Conservation (phyloP, 2,797 vertebrate genomes). For the Anguilla megastoma region DNA sequence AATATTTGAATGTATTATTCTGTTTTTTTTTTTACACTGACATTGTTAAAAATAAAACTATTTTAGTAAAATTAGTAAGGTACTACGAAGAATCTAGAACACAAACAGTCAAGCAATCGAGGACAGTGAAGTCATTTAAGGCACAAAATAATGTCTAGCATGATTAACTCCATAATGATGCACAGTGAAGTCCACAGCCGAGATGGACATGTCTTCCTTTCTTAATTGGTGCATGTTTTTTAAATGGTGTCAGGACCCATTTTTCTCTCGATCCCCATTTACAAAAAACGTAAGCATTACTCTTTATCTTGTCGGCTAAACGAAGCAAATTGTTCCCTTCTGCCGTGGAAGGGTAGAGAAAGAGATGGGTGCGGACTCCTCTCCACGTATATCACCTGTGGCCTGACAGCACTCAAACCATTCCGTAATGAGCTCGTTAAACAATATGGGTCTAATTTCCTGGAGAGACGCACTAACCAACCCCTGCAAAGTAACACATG, state of each 20-base stretch:
- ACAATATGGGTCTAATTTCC: constrained; percentile 68
- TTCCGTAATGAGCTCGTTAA: constrained; percentile 72
- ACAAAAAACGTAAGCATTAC: constrained; percentile 34
- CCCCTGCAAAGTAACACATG: constrained; percentile 56
- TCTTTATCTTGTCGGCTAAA: constrained; percentile 30
- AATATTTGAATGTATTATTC: no score
- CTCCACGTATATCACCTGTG: constrained; percentile 41
- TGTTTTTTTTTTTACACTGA: not conserved
- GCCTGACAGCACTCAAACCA: constrained; percentile 51
- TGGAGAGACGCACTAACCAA: constrained; percentile 67
- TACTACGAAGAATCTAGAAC: not conserved
- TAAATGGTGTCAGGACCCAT: not conserved
- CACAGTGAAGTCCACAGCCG: not conserved
- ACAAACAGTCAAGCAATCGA: not conserved
- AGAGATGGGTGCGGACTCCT: constrained; percentile 44
- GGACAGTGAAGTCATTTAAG: not conserved
- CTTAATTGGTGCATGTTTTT: not conserved
- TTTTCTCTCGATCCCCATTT: not conserved
- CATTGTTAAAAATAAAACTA: not conserved
- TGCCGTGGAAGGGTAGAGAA: constrained; percentile 22
- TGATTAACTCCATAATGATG: not conserved
- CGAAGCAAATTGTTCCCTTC: constrained; percentile 36
- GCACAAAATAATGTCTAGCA: not conserved
- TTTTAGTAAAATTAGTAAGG: not conserved
- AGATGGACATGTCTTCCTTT: not conserved